Base-by-base conservation (phyloP, 2,888 invertebrate genomes). In the Aplocera efformata region DNA sequence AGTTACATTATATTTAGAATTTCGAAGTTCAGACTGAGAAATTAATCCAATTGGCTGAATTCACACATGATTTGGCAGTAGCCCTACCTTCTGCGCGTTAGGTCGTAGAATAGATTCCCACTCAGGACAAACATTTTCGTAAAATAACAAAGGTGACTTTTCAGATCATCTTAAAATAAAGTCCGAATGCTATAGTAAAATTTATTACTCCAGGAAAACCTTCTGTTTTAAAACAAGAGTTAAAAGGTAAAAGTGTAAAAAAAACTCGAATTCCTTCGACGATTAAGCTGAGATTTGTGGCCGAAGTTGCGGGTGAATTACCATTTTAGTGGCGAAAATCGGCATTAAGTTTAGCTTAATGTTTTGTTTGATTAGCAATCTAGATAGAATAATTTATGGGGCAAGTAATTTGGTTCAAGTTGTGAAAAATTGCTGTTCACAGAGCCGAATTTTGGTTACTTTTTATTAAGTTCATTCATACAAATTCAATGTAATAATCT, bases 221-320 rank as follows among this genome's bases (percentile, higher is more conserved):
- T 25, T 36, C 39, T 29, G 34, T 25, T 45, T 32, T 26, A 41
- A 36, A 49, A 54, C 52, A 58, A 45, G 53, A 56, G 46, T 42
- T 35, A 39, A 53, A 58, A 60, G 52, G 51, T 56, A 46, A 38
- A 46, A 46, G 37, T 34, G 37, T 46, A 38, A 50, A 38, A n/a
- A n/a, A 49, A 49, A 46, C 37, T 48, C 38, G 48, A 56, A 59
- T 64, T 61, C 56, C 58, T 64, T 50, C 63, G 53, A 31, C 73
- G 70, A 77, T 74, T 72, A 67, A 61, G 54, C 52, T 43, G 55
- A 74, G 79, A 80, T 79, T 80, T 79, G 78, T 77, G 67, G 60
- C 23, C 34, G 46, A 76, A 79, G 63, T 78, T 78, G 48, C 47
- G 43, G 34, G 43, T 40, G 46, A 50, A 53, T 58, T 62, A 60